These are phyloP conservation scores for Marcusenius ussheri DNA, from an alignment of 2,113 vertebrate species.

Conservation along the genomic window DNA sequence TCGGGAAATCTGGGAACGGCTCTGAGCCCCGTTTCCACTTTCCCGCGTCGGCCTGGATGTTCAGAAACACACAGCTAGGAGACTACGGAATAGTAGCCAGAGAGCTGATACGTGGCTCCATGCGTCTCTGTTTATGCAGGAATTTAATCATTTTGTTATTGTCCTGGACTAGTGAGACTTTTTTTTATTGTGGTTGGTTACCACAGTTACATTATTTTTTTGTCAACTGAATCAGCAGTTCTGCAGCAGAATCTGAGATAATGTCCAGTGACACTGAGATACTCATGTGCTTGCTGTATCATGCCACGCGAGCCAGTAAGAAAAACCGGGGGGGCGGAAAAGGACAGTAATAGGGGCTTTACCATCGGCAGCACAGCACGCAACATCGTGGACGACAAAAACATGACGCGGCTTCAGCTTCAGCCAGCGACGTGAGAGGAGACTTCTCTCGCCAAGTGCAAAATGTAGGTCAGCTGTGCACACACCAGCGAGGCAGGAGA, in stretches of 20 bases:
- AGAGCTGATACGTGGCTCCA: conserved; percentile 8
- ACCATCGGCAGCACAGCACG: background rate
- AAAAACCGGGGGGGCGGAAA: background rate
- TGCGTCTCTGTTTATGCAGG: conserved; percentile 35
- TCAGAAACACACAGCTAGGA: background rate
- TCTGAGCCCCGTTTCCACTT: background rate
- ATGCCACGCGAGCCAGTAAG: background rate
- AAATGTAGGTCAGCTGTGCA: background rate
- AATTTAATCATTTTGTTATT: conserved; percentile 47
- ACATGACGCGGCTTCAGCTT: background rate
- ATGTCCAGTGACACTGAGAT: background rate
- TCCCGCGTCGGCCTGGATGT: background rate
- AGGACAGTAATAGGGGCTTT: background rate
- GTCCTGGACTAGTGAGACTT: conserved; percentile 31
- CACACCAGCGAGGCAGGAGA: conserved; percentile 1
- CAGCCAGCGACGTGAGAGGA: background rate
- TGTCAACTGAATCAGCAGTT: conserved; percentile 33
- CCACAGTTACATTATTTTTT: conserved; percentile 36
- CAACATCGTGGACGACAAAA: background rate
- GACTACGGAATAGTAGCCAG: conserved; percentile 18
- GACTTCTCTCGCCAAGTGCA: background rate
- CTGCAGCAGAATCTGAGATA: conserved; percentile 12
- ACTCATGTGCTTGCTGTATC: background rate
- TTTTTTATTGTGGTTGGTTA: conserved; percentile 41
- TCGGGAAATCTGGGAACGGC: background rate